Evolutionary conservation across 2,888 invertebrate species (phyloP), one percentile per base, ranked within the genome.

Genomic region (Adineta ricciae): DNA sequence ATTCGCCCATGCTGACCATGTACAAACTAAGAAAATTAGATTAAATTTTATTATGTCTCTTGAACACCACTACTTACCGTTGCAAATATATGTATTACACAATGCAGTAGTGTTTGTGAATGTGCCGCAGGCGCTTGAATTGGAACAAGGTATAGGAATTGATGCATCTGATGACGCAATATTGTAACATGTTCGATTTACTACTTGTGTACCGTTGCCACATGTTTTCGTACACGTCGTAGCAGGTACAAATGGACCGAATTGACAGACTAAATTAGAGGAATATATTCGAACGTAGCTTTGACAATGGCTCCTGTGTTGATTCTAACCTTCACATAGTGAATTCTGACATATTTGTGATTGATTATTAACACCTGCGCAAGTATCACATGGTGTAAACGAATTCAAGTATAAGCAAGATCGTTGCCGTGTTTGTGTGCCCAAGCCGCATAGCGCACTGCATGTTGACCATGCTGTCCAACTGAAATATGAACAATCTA

Each of bases 101-200:
- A 7, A 27, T 27, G 32, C 27, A 64, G 16, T 7, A 1, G 4
- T 41, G 14, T 24, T 78, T 78, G 8, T 78, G 41, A 24, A 41
- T 21, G 24, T 78, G 14, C n/a, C 78, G 41, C 78, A 78, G 38
- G 8, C 24, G 41, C 11, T 21, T n/a, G 41, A 7, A 78, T 24
- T n/a, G 24, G 78, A 78, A 41, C 78, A 78, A n/a, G 5, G 3
- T 78, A 36, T 9, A 11, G 78, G 78, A 9, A 78, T 14, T 24
- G 41, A 24, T 78, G 78, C 38, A 41, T 3, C 41, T n/a, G 41
- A 24, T n/a, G 38, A 0, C 24, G 78, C 78, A 24, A 78, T n/a
- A n/a, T 78, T 78, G n/a, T 41, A 41, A 78, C 78, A 78, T 78
- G 78, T 78, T 78, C 78, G 38, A 78, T 78, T 78, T n/a, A 38